phyloP scores from a whole-genome alignment of 2,888 invertebrate species.

The Eilema griseolum region DNA sequence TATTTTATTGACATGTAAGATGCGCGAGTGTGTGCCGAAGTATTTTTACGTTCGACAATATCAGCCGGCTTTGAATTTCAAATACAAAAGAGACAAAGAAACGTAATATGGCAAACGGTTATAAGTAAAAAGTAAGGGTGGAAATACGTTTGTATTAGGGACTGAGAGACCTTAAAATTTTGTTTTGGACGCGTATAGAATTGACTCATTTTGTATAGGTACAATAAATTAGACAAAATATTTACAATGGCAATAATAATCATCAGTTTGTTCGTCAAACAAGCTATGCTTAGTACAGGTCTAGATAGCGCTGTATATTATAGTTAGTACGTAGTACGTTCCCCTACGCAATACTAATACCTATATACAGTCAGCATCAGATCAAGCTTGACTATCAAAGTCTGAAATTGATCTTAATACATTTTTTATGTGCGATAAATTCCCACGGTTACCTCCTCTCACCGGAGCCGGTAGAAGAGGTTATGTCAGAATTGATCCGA shows the following conservation, averaged over 20 bases:
- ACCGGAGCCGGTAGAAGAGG: too few species aligned
- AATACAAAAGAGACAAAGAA: slow-evolving; percentile 38
- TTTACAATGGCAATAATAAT: neutral
- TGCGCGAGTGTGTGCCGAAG: slow-evolving; percentile 23
- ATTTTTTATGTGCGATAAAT: too few species aligned
- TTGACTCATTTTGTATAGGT: too few species aligned
- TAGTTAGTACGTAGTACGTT: neutral
- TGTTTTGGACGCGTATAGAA: neutral
- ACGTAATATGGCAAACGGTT: slow-evolving; percentile 30
- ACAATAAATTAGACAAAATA: neutral
- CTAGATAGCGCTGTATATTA: neutral
- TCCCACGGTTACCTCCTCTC: too few species aligned
- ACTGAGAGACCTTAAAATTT: slow-evolving; percentile 31
- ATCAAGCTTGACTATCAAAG: too few species aligned
- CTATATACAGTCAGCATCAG: too few species aligned
- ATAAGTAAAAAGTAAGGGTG: slow-evolving; percentile 31
- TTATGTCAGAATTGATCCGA: too few species aligned
- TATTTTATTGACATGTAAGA: slow-evolving; percentile 37
- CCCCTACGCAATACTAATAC: too few species aligned
- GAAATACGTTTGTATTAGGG: slow-evolving; percentile 16
- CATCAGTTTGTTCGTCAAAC: neutral
- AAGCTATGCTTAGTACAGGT: too few species aligned
- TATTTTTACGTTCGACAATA: slow-evolving; percentile 32
- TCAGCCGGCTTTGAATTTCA: slow-evolving; percentile 25
- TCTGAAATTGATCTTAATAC: too few species aligned